These are phyloP conservation scores for Adelphocoris suturalis DNA, from an alignment of 2,888 invertebrate species.

Conservation along the genomic window DNA sequence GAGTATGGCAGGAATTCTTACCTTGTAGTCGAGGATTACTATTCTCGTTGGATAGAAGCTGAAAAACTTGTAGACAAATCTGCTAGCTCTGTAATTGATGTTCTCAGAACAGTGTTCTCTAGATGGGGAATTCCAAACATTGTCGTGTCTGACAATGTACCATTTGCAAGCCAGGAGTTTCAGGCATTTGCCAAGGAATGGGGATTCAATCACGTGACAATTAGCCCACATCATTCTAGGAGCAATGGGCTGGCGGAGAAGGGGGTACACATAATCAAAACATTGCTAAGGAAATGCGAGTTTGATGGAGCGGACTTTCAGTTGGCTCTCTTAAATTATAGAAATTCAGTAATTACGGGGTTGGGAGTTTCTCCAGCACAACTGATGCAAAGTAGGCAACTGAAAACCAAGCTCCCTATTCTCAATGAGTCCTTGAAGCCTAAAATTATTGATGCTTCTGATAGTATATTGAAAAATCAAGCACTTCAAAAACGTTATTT, in stretches of 20 bases:
- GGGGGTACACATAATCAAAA: conserved; percentile 2
- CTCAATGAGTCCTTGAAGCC: too few relatives aligned
- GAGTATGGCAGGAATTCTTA: not conserved
- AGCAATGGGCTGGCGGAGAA: conserved; percentile 52
- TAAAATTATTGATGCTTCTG: too few relatives aligned
- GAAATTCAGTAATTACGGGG: conserved; percentile 36
- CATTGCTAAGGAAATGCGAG: conserved; percentile 13
- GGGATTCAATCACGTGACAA: not conserved
- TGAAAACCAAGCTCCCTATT: conserved; percentile 27
- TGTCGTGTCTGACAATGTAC: conserved; percentile 50
- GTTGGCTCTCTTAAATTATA: conserved; percentile 56
- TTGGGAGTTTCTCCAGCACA: conserved; percentile 11
- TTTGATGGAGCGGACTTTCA: conserved; percentile 15
- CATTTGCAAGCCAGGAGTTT: conserved; percentile 12
- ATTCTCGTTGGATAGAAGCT: conserved; percentile 66
- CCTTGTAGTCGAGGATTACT: not conserved
- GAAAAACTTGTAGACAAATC: conserved; percentile 53
- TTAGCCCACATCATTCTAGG: conserved; percentile 43
- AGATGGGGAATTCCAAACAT: conserved; percentile 59
- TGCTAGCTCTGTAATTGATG: conserved; percentile 35
- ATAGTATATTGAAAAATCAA: too few relatives aligned
- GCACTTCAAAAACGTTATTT: too few relatives aligned
- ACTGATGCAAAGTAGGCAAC: conserved; percentile 6
- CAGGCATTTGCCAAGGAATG: conserved; percentile 37
- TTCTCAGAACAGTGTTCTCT: conserved; percentile 59